Evolutionary conservation across 1,140 invertebrate genomes (phyloP), one percentile per base, ranked within the genome.

Genomic region (Alviniconcha marisindica): DNA sequence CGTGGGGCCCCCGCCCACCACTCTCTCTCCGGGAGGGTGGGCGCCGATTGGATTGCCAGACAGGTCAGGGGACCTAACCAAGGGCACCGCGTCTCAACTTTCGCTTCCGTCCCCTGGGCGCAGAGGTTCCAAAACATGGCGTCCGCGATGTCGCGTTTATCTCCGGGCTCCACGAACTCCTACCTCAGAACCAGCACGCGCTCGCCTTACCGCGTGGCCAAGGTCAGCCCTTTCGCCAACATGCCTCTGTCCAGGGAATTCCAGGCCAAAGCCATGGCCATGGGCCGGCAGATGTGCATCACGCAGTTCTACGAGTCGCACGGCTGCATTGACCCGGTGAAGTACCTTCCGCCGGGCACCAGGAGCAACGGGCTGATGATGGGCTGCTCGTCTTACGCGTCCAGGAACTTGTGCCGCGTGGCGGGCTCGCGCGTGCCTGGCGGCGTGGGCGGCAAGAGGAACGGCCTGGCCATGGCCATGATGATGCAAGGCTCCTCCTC

Each of bases 321-420:
- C 60, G 78, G 78, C 36, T 80, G 78, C 60, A 44, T 80, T 4
- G 78, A 80, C 56, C 78, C 78, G 0, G 60, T 66, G 31, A 24
- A n/a, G 56, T 66, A 42, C 36, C 33, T 80, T 5, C 18, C 56
- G 0, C 78, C 78, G 2, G 78, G 78, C 56, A 66, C 33, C 38
- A 38, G 5, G 1, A 66, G 18, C 36, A 18, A 60, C 15, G 78
- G 78, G 3, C 40, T 80, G 36, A n/a, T 60, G 5, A 44, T 80
- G 56, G 40, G 78, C 33, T 80, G 78, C 33, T 42, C 56, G 18
- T 66, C 54, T 7, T 28, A 21, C 1, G 1, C 40, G 1, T 80
- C 78, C 36, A n/a, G 54, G 28, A 44, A 42, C 2, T 38, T 80
- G 7, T 80, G 78, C 56, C 54, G n/a, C 1, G 18, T 15, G 78